phyloP scores from a whole-genome alignment of 1,140 invertebrate genomes.

The Coenobita brevimanus region DNA sequence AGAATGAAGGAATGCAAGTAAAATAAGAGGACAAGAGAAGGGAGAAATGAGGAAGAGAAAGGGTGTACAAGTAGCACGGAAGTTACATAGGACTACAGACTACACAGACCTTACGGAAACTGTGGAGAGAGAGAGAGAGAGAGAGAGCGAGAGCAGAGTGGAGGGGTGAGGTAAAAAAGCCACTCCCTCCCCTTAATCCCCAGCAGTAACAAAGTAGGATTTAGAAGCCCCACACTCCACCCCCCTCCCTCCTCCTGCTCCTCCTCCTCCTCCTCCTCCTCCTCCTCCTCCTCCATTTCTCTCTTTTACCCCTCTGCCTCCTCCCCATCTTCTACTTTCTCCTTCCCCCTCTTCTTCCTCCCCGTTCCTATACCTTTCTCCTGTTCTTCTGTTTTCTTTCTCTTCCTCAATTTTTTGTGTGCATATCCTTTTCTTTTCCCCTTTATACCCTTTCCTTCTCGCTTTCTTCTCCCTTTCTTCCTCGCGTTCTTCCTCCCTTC shows the following conservation, averaged over 20 bases:
- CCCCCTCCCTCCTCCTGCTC: background rate
- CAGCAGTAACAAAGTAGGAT: slow-evolving; percentile 38
- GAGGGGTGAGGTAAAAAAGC: background rate
- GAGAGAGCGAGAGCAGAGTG: background rate
- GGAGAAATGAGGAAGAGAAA: too few species aligned
- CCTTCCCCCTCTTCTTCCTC: background rate
- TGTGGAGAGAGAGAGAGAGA: background rate
- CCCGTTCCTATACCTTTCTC: background rate
- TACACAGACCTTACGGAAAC: too few species aligned
- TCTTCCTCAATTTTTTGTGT: too few species aligned
- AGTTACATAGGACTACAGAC: too few species aligned
- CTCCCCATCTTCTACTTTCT: background rate
- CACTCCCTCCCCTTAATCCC: slow-evolving; percentile 21
- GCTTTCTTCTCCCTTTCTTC: too few species aligned
- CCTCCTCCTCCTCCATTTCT: background rate
- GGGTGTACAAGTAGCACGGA: too few species aligned
- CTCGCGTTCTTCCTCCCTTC: too few species aligned
- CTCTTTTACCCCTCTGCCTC: background rate
- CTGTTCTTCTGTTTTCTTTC: too few species aligned
- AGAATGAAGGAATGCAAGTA: too few species aligned
- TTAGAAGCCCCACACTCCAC: slow-evolving; percentile 11
- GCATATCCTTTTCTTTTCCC: too few species aligned
- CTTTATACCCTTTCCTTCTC: too few species aligned
- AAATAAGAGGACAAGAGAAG: too few species aligned
- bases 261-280: background rate